Evolutionary conservation across 37 sponge, comb jelly and placozoan species (phyloP).

Genomic region (Spongia lamella): DNA sequence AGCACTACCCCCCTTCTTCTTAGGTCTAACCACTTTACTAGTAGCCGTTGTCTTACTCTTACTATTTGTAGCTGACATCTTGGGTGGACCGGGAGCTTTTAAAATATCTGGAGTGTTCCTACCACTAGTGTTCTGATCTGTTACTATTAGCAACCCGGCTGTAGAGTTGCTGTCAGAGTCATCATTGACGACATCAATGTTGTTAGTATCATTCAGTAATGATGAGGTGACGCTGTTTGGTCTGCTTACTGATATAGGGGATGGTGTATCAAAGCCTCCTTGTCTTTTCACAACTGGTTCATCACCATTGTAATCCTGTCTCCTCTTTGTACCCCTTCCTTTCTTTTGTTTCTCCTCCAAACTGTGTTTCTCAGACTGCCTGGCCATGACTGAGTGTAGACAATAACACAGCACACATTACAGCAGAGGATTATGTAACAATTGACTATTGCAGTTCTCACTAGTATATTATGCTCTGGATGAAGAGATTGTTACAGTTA

Average conservation of each 20-base stretch:
- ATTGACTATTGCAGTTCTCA: too few relatives aligned
- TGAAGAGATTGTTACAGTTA: too few relatives aligned
- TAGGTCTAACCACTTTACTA: constrained; percentile 1
- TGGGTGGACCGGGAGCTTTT: too few relatives aligned
- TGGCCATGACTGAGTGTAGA: constrained; percentile 59
- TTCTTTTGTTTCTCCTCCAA: constrained; percentile 36
- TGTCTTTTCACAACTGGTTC: constrained; percentile 43
- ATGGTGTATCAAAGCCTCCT: constrained; percentile 4
- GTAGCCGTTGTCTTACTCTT: constrained; percentile 36
- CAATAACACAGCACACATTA: too few relatives aligned
- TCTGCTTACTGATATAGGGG: neutral
- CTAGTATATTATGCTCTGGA: too few relatives aligned
- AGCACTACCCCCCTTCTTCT: constrained; percentile 55
- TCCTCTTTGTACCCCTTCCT: neutral
- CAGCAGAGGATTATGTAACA: too few relatives aligned
- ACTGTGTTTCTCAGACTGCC: constrained; percentile 64
- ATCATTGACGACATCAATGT: too few relatives aligned
- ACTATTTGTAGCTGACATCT: constrained; percentile 26
- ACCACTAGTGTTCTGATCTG: constrained; percentile 1
- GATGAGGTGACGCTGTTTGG: constrained; percentile 7
- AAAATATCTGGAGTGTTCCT: too few relatives aligned
- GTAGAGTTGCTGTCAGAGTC: neutral
- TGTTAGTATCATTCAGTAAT: too few relatives aligned
- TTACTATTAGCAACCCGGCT: neutral
- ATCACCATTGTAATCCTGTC: constrained; percentile 28